These are phyloP conservation scores for Tetrao urogallus DNA, from an alignment of 2,113 vertebrate genomes.

Conservation along the genomic window DNA sequence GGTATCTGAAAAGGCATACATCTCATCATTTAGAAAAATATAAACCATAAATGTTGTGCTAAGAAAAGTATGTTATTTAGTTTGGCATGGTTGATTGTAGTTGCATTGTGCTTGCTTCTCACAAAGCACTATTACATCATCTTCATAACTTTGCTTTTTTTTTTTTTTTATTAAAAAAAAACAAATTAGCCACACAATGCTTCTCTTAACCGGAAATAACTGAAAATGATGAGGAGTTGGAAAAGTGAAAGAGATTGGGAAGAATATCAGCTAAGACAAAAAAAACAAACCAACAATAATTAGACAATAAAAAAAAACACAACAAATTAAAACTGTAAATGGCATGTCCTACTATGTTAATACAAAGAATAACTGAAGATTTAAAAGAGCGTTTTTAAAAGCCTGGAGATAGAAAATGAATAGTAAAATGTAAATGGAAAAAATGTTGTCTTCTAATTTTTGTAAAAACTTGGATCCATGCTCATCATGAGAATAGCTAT, in stretches of 20 bases:
- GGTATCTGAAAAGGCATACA: neutral
- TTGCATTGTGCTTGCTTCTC: neutral
- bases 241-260: neutral
- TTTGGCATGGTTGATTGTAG: neutral
- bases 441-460: neutral
- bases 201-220: neutral
- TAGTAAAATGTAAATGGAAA: neutral
- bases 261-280: neutral
- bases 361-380: neutral
- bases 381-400: neutral
- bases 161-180: neutral
- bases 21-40: neutral
- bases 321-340: neutral
- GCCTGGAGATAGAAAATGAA: neutral
- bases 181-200: neutral
- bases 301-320: neutral
- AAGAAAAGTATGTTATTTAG: neutral
- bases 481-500: neutral
- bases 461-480: neutral
- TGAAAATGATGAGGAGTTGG: neutral
- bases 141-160: neutral
- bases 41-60: neutral
- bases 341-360: neutral
- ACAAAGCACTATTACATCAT: neutral
- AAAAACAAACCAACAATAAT: neutral